Conservation (phyloP, 2,888 invertebrate species). For the Himalopsyche anomala region DNA sequence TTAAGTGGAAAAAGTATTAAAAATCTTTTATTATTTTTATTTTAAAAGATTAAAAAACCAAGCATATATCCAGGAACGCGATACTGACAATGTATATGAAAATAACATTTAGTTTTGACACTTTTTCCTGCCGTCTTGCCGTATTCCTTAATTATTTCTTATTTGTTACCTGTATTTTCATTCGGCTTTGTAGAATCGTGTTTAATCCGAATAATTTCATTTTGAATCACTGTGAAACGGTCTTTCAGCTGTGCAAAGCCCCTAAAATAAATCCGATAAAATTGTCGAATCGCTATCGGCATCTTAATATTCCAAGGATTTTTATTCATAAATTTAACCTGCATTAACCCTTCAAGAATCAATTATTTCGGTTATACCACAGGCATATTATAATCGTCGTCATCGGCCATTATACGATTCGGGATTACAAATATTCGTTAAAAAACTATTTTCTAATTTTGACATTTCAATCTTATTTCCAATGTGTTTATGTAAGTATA, state of each 20-base stretch:
- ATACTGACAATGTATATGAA: too few species aligned
- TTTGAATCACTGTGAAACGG: not conserved
- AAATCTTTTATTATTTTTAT: too few species aligned
- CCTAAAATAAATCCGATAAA: not conserved
- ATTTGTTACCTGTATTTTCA: not conserved
- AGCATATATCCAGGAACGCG: too few species aligned
- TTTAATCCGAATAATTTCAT: not conserved
- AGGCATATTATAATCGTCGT: not conserved
- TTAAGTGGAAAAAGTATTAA: too few species aligned
- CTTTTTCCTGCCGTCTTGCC: not conserved
- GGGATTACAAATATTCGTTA: too few species aligned
- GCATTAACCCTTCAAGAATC: slow-evolving; percentile 5
- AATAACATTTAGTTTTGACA: too few species aligned
- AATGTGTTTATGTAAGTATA: too few species aligned
- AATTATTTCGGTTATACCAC: not conserved
- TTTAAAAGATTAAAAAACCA: too few species aligned
- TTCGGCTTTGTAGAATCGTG: not conserved
- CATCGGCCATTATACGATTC: not conserved
- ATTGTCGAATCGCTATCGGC: not conserved
- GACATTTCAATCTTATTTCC: too few species aligned
- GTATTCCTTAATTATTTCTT: not conserved
- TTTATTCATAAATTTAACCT: slow-evolving; percentile 24
- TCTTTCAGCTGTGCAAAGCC: not conserved
- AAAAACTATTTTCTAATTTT: too few species aligned
- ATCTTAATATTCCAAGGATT: slow-evolving; percentile 24